A percentile compares a stretch with the other conserved stretches of the same genome.
Evolutionary conservation across 2,113 vertebrate genomes (phyloP).

Genomic region (Plecturocebus donacophilus): DNA sequence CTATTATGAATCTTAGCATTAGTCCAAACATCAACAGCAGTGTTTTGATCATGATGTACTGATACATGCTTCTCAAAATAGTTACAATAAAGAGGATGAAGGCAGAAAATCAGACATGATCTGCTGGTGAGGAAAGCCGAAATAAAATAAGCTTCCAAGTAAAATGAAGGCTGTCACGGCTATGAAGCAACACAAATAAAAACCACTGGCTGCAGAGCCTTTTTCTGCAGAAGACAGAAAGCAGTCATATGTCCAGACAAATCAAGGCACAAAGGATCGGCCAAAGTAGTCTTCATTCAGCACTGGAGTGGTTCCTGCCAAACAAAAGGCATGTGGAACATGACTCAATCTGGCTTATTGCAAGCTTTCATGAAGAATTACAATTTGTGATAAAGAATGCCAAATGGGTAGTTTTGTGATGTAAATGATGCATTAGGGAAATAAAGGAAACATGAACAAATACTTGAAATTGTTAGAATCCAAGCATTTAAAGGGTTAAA

Average conservation of each 20-base stretch:
- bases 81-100: slow-evolving; percentile 76
- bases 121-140: slow-evolving; percentile 72
- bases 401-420: slow-evolving; percentile 66
- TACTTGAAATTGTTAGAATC: slow-evolving; percentile 11
- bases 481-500: slow-evolving; percentile 5
- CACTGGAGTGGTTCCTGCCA: slow-evolving; percentile 50
- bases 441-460: neutral
- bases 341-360: slow-evolving; percentile 58
- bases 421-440: slow-evolving; percentile 55
- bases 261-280: slow-evolving; percentile 28
- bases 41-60: slow-evolving; percentile 66
- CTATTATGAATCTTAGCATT: slow-evolving; percentile 47
- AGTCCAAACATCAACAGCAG: slow-evolving; percentile 56
- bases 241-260: slow-evolving; percentile 54
- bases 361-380: slow-evolving; percentile 53
- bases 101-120: slow-evolving; percentile 77
- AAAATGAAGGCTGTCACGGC: slow-evolving; percentile 68
- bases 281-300: slow-evolving; percentile 53
- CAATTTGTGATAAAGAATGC: slow-evolving; percentile 72
- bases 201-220: slow-evolving; percentile 61
- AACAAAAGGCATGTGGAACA: slow-evolving; percentile 62
- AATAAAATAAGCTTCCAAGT: slow-evolving; percentile 77
- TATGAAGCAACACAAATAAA: slow-evolving; percentile 77
- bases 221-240: slow-evolving; percentile 77
- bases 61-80: slow-evolving; percentile 63